Base-by-base conservation (phyloP, 2,888 invertebrate genomes). In the Spodoptera picta region DNA sequence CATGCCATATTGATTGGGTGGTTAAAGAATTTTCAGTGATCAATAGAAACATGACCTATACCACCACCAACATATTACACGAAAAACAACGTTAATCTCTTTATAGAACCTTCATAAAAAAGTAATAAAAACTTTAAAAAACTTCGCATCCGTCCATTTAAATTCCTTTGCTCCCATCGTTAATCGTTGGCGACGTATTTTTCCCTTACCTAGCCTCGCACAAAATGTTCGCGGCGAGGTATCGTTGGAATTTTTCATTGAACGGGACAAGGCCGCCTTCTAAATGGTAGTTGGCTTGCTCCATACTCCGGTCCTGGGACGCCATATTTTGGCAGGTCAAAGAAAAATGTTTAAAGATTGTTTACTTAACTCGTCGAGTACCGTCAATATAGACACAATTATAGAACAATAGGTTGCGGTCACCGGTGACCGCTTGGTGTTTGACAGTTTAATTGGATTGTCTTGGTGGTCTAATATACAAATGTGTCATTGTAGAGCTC, bases 171-270 rank as follows among this genome's bases (percentile, higher is more conserved):
- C 74, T 83, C 80, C 64, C n/a, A 24, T 77, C 78, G 46, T 41
- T 63, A 60, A 68, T 63, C 67, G 58, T 19, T 55, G 61, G 69
- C 77, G 74, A 77, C 86, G 87, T 87, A 86, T 88, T 89, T 89
- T 86, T 78, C 68, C 70, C 85, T 83, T 84, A 82, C 83, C 81
- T 82, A 76, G 54, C 36, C 36, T 36, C 36, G 36, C 36, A 73
- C 65, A 80, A 83, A 84, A 84, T 82, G 83, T 86, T 80, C 76
- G 83, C 77, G 72, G 69, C 65, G 68, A 69, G 82, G 87, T 82
- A 87, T 86, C 73, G 80, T 68, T 75, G 85, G 88, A 86, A 90
- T 90, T 87, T 88, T 84, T 88, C 85, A 87, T 88, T 81, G 88
- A 86, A 83, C 83, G 66, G 70, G 27, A 73, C 78, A 64, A 67